phyloP scores from a whole-genome alignment of 2,888 invertebrate genomes.

The Plagiodera versicolora region DNA sequence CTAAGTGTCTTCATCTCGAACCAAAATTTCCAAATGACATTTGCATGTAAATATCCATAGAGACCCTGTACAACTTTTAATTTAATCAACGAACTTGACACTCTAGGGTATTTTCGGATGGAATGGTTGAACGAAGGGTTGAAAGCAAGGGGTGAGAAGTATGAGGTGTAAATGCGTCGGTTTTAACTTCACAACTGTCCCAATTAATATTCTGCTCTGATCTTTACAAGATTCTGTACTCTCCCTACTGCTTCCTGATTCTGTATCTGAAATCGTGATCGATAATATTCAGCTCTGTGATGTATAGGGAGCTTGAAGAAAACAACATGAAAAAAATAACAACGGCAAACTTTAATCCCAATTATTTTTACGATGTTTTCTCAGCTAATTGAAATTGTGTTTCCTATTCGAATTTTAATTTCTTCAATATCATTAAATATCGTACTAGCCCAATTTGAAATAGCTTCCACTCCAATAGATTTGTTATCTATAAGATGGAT shows the following conservation, averaged over 20 bases:
- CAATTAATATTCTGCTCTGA: conserved; percentile 52
- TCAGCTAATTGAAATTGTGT: too few species aligned
- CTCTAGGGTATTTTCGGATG: conserved; percentile 54
- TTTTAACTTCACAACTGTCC: conserved; percentile 49
- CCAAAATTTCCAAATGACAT: conserved; percentile 52
- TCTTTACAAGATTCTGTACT: conserved; percentile 17
- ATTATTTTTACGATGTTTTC: too few species aligned
- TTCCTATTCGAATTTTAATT: too few species aligned
- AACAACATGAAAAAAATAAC: too few species aligned
- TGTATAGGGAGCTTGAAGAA: too few species aligned
- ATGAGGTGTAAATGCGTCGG: conserved; percentile 55
- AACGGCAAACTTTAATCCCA: too few species aligned
- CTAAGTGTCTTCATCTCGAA: conserved; percentile 46
- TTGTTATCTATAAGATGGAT: too few species aligned
- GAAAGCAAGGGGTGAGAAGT: conserved; percentile 43
- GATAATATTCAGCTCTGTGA: too few species aligned
- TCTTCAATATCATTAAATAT: too few species aligned
- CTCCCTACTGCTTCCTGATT: conserved; percentile 10
- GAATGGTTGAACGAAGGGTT: conserved; percentile 44
- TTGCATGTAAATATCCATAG: conserved; percentile 54
- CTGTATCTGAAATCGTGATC: too few species aligned
- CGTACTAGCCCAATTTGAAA: too few species aligned
- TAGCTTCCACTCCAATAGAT: too few species aligned
- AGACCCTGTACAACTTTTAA: conserved; percentile 55
- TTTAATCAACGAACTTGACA: conserved; percentile 59